Conservation (phyloP, 2,113 vertebrate species). For the Thamnophis sirtalis region DNA sequence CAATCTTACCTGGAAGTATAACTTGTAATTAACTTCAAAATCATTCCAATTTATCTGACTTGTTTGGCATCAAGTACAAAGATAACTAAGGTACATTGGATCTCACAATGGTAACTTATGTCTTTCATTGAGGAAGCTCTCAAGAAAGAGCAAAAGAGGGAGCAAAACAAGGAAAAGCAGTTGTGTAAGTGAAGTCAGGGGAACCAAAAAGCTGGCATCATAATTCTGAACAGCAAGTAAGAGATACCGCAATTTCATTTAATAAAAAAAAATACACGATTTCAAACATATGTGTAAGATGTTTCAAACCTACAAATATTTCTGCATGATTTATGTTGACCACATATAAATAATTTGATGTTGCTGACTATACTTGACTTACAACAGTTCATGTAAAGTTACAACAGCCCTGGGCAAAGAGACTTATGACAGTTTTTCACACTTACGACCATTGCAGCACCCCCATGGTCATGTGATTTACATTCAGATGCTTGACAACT, state of each 20-base stretch:
- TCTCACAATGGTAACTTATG: neutral
- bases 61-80: neutral
- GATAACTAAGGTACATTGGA: neutral
- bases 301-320: neutral
- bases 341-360: neutral
- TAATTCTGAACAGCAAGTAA: neutral
- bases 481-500: neutral
- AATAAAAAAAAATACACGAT: neutral
- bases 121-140: neutral
- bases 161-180: neutral
- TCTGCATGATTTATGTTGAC: neutral
- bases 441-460: neutral
- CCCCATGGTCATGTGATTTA: neutral
- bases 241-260: neutral
- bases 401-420: neutral
- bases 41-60: neutral
- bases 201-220: neutral
- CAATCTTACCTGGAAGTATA: neutral
- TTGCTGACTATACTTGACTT: neutral
- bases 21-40: neutral
- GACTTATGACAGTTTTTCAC: neutral
- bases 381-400: neutral
- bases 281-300: neutral
- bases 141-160: neutral
- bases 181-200: neutral